Base-by-base conservation (phyloP, 2,888 invertebrate species). In the Nipponacmea schrenckii region DNA sequence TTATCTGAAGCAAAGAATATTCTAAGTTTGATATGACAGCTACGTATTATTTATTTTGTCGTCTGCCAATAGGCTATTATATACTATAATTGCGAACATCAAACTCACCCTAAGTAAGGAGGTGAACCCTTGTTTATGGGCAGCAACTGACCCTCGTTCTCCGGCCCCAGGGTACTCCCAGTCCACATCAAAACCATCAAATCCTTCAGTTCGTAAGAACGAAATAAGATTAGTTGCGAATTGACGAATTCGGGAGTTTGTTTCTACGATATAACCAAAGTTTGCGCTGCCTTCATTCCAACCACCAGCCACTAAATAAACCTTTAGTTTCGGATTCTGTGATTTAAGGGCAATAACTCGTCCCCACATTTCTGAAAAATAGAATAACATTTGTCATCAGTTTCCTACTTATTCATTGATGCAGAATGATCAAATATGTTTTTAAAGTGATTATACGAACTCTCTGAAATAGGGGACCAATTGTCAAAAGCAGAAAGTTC, bases 101-200 rank as follows among this genome's bases (percentile, higher is more conserved):
- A 44, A 27, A 39, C 44, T 17, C n/a, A 66, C 66, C 45, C 46
- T 20, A 17, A 66, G 20, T 17, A 66, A 66, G 24, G 46, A 8
- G 14, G 66, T 44, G 14, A 66, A 66, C 8, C 66, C 17, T 24
- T 66, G 66, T 66, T 66, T 66, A 44, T 66, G 39, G 24, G 66
- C 39, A 17, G 66, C 46, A 44, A 44, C 24, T 14, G 66, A 66
- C 17, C 66, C 66, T 15, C 66, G 66, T 45, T 46, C 66, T 10
- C 14, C 66, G 1, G 27, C 73, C 7, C 50, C 77, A 0, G 97
- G 97, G 86, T 96, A 97, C 85, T 96, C 95, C 96, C 96, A 97
- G 83, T 96, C 96, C 45, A 97, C 90, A 82, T 96, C 96, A 0
- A 97, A 89, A 3, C 97, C 97, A 76, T 93, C 92, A 86, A 97